These are phyloP conservation scores for Ciconia stormi DNA, from an alignment of 2,113 vertebrate species.

Conservation along the genomic window DNA sequence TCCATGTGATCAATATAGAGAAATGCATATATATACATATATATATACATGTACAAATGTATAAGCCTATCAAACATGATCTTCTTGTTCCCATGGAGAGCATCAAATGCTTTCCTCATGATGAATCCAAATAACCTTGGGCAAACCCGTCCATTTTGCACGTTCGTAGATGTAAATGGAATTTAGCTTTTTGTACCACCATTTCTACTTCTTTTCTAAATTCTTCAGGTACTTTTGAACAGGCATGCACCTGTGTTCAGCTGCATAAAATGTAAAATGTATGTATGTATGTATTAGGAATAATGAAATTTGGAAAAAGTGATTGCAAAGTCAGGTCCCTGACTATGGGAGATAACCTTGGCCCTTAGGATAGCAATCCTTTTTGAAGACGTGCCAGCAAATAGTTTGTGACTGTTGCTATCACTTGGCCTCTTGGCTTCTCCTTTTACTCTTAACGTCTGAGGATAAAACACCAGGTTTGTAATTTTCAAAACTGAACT, in stretches of 20 bases:
- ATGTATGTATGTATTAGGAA: neutral
- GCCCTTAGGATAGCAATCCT: neutral
- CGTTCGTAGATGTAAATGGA: neutral
- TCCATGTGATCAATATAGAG: neutral
- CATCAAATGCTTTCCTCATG: neutral
- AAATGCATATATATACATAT: neutral
- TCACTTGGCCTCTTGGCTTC: slow-evolving; percentile 4
- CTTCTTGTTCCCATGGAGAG: neutral
- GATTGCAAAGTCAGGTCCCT: neutral
- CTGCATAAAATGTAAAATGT: neutral
- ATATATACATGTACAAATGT: neutral
- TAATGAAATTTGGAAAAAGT: neutral
- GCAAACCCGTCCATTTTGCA: neutral
- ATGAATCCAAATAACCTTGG: neutral
- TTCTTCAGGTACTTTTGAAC: neutral
- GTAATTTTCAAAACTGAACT: neutral
- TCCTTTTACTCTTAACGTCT: neutral
- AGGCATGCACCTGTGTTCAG: neutral
- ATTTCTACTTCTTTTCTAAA: neutral
- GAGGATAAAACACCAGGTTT: neutral
- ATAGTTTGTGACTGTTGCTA: neutral
- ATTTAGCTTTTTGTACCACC: neutral
- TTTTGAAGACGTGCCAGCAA: neutral
- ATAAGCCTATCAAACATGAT: neutral
- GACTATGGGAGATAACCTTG: neutral